Base-by-base conservation (phyloP, 2,888 invertebrate species). In the Rhingia rostrata region DNA sequence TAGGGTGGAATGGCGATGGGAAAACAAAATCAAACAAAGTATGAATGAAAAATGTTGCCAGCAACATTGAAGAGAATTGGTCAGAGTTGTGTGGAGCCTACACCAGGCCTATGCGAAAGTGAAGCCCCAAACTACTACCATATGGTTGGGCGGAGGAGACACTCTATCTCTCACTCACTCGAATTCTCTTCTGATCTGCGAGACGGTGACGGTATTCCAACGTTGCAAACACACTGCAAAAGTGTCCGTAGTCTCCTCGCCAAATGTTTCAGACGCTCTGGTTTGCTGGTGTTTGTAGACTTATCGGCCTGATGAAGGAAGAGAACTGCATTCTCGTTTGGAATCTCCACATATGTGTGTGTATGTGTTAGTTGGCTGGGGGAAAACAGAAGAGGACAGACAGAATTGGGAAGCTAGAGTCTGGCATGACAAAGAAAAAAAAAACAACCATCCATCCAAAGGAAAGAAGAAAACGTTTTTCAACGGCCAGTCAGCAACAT, bases 321-420 rank as follows among this genome's bases (percentile, higher is more conserved):
- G 84, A 84, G 84, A 84, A 84, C 39, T 84, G 84, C 84, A 84
- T 84, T 32, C 12, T 66, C 61, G 64, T 69, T 41, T 61, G 60
- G 69, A 74, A 79, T 22, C 58, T 60, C 66, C 33, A 39, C 58
- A 43, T 3, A 6, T 12, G 9, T 37, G 74, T 79, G 39, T 79
- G 72, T 47, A n/a, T n/a, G n/a, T n/a, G n/a, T n/a, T n/a, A n/a
- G 70, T 78, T 58, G 6, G 58, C n/a, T 79, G 58, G 70, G 64
- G 80, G 80, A 73, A 80, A 70, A 70, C 79, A 80, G 84, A 84
- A 75, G 84, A 84, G 84, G 84, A 84, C 75, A 74, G 84, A 84
- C 80, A 84, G 74, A 84, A 80, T 66, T 80, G 80, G 83, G 74
- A 83, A 83, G 51, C 58, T 56, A 45, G 63, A 60, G 53, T 74